Evolutionary conservation across 2,888 invertebrate species (phyloP).

Genomic region (Lacanobia oleracea): DNA sequence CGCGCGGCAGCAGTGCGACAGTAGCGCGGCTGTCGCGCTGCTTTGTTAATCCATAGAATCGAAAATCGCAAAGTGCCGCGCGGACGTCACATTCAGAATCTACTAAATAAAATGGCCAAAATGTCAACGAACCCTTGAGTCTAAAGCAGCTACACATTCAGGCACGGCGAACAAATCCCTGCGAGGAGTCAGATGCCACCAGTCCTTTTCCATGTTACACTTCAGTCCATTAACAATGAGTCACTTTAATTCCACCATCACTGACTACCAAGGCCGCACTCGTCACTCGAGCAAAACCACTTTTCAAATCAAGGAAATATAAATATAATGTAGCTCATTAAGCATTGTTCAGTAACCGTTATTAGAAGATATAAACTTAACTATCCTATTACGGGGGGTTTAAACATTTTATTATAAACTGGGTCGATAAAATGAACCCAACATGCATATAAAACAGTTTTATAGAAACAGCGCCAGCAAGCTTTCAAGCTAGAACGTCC

Average conservation of each 20-base stretch:
- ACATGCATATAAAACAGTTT: conserved; percentile 11
- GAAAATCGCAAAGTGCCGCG: no score
- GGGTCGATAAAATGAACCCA: conserved; percentile 15
- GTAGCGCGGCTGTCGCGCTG: no score
- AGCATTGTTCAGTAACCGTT: conserved; percentile 1
- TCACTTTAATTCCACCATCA: conserved; percentile 45
- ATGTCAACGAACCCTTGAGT: conserved; percentile 90
- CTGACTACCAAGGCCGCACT: conserved; percentile 33
- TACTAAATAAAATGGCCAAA: not conserved
- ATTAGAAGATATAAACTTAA: not conserved
- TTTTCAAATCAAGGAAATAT: conserved; percentile 13
- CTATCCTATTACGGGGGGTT: not conserved
- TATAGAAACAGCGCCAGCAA: not conserved
- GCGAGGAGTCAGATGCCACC: conserved; percentile 89
- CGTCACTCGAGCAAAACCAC: conserved; percentile 38
- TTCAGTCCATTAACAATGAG: conserved; percentile 26
- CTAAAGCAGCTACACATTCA: conserved; percentile 90
- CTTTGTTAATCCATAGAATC: no score
- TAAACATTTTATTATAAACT: not conserved
- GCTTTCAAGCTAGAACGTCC: conserved; percentile 20
- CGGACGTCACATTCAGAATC: no score
- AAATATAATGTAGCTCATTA: not conserved
- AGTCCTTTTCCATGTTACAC: conserved; percentile 80
- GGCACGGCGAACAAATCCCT: conserved; percentile 85
- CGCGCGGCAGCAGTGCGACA: no score